Conservation (phyloP, 1,140 invertebrate genomes). For the Drosophila ananassae region DNA sequence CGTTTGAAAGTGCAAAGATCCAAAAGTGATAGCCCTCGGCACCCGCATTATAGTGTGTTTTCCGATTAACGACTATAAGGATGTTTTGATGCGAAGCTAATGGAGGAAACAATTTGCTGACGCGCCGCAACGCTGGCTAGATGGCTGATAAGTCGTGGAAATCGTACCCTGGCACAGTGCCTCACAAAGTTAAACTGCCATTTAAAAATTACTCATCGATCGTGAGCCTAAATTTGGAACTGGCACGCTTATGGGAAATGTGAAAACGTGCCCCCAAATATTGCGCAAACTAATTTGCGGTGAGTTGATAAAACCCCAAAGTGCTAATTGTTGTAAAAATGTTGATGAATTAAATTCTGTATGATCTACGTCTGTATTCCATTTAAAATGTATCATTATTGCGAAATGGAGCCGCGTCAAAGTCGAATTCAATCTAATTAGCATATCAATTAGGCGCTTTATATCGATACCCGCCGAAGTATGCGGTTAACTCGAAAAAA, state of each 20-base stretch:
- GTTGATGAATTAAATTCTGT: constrained; percentile 26
- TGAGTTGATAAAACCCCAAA: constrained; percentile 8
- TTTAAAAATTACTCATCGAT: constrained; percentile 28
- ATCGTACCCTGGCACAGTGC: constrained; percentile 7
- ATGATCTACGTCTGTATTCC: constrained; percentile 3
- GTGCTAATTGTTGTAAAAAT: constrained; percentile 65
- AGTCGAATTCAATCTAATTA: constrained; percentile 50
- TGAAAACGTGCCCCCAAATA: constrained; percentile 59
- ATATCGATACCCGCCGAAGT: constrained; percentile 21
- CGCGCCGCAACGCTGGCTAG: constrained; percentile 15
- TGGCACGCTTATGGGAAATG: constrained; percentile 61
- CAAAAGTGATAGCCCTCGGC: constrained; percentile 17
- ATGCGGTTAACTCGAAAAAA: constrained; percentile 32
- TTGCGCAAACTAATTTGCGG: constrained; percentile 44
- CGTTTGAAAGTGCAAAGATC: constrained; percentile 17
- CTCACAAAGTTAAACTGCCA: background rate
- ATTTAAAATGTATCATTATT: constrained; percentile 22
- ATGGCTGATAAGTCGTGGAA: constrained; percentile 35
- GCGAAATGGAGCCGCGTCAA: constrained; percentile 15
- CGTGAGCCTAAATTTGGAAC: constrained; percentile 27
- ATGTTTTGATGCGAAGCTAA: constrained; percentile 41
- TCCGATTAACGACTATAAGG: constrained; percentile 19
- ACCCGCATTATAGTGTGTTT: background rate
- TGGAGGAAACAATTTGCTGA: constrained; percentile 68
- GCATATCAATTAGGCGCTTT: constrained; percentile 44